Conservation (phyloP, 2,113 vertebrate species). For the Antigone vipio region DNA sequence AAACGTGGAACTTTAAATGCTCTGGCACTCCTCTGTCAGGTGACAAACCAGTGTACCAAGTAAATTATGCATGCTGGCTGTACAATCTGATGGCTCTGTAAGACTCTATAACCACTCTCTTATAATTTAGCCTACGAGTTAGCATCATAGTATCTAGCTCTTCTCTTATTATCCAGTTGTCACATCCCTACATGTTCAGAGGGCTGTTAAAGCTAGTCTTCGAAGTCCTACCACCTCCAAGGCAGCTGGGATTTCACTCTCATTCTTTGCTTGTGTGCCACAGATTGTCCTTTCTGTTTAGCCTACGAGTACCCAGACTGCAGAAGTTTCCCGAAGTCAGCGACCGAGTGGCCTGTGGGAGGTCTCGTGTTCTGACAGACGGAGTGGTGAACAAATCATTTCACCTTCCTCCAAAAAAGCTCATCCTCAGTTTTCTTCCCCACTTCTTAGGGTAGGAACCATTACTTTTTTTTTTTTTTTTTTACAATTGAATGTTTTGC, state of each 20-base stretch:
- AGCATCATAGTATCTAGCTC: not conserved
- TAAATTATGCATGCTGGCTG: not conserved
- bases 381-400: not conserved
- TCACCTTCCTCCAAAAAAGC: not conserved
- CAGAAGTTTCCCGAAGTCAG: not conserved
- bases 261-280: not conserved
- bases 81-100: not conserved
- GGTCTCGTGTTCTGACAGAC: fast-evolving
- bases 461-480: not conserved
- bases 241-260: not conserved
- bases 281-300: not conserved
- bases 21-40: not conserved
- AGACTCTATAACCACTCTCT: not conserved
- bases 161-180: not conserved
- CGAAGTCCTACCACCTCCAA: not conserved
- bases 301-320: not conserved
- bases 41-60: not conserved
- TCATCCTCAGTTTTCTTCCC: not conserved
- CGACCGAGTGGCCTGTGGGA: not conserved
- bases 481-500: not conserved
- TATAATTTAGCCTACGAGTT: not conserved
- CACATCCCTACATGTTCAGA: not conserved
- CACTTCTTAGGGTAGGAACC: not conserved
- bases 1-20: not conserved
- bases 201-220: not conserved